Evolutionary conservation across 2,113 vertebrate species (phyloP).

Genomic region (Lasiurus cinereus): DNA sequence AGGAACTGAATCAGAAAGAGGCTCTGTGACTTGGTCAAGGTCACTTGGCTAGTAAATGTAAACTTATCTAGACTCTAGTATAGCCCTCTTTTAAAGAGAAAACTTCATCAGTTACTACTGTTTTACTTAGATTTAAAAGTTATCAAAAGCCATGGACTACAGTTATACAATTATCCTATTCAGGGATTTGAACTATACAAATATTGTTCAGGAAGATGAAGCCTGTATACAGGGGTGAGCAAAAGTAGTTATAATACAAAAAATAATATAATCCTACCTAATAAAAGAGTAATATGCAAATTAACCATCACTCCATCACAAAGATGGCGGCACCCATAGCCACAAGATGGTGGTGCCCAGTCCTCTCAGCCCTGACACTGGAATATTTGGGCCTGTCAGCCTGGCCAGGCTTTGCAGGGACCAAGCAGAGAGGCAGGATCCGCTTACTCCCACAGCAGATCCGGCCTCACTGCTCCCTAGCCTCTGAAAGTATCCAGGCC

Average conservation of each 20-base stretch:
- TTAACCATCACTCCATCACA: too few species aligned
- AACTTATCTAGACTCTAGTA: neutral
- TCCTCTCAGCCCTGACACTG: too few species aligned
- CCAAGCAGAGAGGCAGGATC: too few species aligned
- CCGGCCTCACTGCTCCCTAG: too few species aligned
- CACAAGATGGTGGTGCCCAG: too few species aligned
- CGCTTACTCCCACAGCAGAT: too few species aligned
- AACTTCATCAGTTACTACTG: neutral
- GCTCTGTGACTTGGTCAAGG: neutral
- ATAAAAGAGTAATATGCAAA: too few species aligned
- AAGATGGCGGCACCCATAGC: too few species aligned
- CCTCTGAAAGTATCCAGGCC: too few species aligned
- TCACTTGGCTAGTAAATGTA: neutral
- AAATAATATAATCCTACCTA: neutral
- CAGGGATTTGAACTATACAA: neutral
- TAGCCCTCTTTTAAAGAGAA: neutral
- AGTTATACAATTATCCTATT: neutral
- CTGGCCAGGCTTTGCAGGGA: too few species aligned
- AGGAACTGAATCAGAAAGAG: neutral
- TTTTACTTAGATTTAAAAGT: constrained; percentile 47
- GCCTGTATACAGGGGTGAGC: neutral
- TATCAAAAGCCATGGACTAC: neutral
- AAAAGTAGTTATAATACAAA: neutral
- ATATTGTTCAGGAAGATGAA: neutral
- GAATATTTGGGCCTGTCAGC: too few species aligned